Evolutionary conservation across 2,113 vertebrate species (phyloP).

Genomic region (Platysteira castanea): DNA sequence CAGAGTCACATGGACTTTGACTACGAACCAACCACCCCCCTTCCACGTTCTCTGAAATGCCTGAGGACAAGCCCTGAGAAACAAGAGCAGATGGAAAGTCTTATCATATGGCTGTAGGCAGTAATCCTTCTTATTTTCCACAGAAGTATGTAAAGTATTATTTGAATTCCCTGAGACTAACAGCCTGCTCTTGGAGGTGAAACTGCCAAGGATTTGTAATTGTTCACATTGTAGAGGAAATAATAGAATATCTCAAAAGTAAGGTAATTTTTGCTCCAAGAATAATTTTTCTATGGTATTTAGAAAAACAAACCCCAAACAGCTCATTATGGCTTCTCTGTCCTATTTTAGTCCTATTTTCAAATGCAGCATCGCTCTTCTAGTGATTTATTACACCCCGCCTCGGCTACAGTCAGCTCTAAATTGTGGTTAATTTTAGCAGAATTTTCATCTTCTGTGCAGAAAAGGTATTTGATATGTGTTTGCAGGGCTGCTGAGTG

Average conservation of each 20-base stretch:
- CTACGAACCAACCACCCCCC: not conserved
- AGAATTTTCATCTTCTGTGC: conserved; percentile 23
- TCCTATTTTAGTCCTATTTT: conserved; percentile 52
- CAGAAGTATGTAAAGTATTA: conserved; percentile 63
- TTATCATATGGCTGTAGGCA: conserved; percentile 58
- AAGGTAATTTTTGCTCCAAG: conserved; percentile 34
- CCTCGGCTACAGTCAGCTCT: conserved; percentile 9
- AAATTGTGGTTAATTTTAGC: conserved; percentile 51
- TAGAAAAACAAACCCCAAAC: conserved; percentile 49
- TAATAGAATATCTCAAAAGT: conserved; percentile 27
- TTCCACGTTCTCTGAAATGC: not conserved
- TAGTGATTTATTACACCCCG: conserved; percentile 38
- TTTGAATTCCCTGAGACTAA: conserved; percentile 70
- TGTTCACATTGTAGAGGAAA: conserved; percentile 44
- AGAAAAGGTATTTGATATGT: not conserved
- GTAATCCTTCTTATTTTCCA: conserved; percentile 66
- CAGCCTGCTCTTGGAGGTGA: conserved; percentile 7
- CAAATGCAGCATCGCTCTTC: conserved; percentile 13
- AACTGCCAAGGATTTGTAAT: conserved; percentile 49
- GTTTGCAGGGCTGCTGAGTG: not conserved
- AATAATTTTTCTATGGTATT: conserved; percentile 56
- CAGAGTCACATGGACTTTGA: conserved; percentile 23
- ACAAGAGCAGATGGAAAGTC: conserved; percentile 20
- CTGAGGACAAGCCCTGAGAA: conserved; percentile 50
- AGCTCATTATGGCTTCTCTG: conserved; percentile 34